Percentiles rank a stretch among this genome's conserved stretches.
Evolutionary conservation across 2,113 vertebrate species (phyloP).

Genomic region (Machaerirhynchus nigripectus): DNA sequence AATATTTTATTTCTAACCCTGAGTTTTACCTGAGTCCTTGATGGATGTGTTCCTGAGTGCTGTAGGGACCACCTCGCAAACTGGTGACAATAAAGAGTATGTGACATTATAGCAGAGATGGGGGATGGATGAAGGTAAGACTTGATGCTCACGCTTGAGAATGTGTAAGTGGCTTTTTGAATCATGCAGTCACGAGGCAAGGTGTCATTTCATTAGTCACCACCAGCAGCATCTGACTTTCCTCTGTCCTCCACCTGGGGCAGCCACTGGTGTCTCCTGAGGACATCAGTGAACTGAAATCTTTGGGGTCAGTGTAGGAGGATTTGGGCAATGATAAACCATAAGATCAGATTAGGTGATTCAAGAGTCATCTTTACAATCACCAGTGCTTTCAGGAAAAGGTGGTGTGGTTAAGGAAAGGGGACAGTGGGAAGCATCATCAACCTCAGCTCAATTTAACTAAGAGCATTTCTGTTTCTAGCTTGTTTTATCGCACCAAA

Average conservation of each 20-base stretch:
- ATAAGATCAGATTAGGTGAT: background rate
- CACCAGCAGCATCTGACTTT: background rate
- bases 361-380: background rate
- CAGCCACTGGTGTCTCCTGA: accelerated
- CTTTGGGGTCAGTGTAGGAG: background rate
- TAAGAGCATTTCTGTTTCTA: background rate
- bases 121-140: background rate
- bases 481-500: slow-evolving; percentile 13
- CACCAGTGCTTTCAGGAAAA: background rate
- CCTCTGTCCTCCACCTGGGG: background rate
- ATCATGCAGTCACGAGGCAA: background rate
- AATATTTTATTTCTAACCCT: background rate
- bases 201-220: background rate
- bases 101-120: background rate
- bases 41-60: background rate
- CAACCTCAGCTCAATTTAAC: background rate
- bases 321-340: background rate
- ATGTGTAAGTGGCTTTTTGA: background rate
- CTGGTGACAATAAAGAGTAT: background rate
- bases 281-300: background rate
- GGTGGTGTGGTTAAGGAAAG: background rate
- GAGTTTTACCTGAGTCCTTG: background rate
- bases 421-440: background rate
- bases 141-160: background rate
- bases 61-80: background rate